These are phyloP conservation scores for Phalacrocorax carbo DNA, from an alignment of 2,113 vertebrate species.

Conservation along the genomic window DNA sequence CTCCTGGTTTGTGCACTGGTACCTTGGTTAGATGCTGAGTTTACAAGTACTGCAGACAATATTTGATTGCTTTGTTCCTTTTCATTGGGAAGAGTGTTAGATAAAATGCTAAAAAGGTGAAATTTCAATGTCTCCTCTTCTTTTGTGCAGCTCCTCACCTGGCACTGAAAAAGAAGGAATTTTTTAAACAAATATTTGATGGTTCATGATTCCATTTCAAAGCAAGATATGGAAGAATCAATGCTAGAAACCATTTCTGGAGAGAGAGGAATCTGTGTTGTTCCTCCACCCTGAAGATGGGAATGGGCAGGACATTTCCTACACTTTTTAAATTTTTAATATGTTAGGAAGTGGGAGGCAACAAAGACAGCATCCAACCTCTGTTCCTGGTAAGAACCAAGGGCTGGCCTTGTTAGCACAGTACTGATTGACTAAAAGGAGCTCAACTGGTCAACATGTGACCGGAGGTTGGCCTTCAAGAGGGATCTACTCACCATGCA, in stretches of 20 bases:
- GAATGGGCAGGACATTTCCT: background rate
- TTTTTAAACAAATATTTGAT: background rate
- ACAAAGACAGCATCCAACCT: background rate
- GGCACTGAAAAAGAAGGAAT: background rate
- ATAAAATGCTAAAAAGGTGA: background rate
- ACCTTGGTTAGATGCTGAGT: background rate
- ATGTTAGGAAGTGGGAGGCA: background rate
- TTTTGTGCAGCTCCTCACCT: background rate
- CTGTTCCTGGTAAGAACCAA: background rate
- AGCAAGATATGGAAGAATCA: background rate
- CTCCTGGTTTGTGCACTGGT: background rate
- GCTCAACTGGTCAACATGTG: background rate
- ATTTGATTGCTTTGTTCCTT: constrained; percentile 5
- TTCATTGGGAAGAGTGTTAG: background rate
- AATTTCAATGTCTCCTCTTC: background rate
- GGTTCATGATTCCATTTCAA: background rate
- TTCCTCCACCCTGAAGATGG: background rate
- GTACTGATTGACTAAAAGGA: background rate
- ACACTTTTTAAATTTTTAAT: background rate
- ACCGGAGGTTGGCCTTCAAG: background rate
- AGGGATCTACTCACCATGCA: background rate
- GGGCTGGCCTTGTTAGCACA: background rate
- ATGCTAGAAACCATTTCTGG: background rate
- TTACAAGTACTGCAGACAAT: background rate
- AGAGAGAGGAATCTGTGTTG: background rate